These are phyloP conservation scores for Dunckerocampus dactyliophorus DNA, from an alignment of 2,113 vertebrate species.

Conservation along the genomic window DNA sequence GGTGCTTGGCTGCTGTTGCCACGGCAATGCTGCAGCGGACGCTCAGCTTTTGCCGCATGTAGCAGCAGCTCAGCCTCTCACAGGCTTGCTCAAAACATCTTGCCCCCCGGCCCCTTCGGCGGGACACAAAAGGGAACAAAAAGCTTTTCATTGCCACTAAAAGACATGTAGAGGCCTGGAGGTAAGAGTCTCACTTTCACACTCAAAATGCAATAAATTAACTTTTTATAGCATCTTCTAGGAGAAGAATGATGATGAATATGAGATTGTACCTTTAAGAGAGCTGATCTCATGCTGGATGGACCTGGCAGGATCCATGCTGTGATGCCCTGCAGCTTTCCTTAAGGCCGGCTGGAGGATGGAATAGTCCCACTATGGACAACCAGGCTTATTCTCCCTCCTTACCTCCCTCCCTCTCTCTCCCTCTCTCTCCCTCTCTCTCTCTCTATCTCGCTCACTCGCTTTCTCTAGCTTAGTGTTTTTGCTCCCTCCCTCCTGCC, in stretches of 20 bases:
- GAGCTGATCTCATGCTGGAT: slow-evolving; percentile 91
- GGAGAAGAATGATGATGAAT: slow-evolving; percentile 23
- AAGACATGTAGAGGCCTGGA: slow-evolving; percentile 3
- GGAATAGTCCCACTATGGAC: slow-evolving; percentile 17
- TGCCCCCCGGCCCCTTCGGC: slow-evolving; percentile 12
- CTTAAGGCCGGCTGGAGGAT: slow-evolving; percentile 32
- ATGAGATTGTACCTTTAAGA: slow-evolving; percentile 81
- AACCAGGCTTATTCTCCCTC: slow-evolving; percentile 10
- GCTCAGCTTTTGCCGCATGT: slow-evolving; percentile 59
- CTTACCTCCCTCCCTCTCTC: slow-evolving; percentile 12
- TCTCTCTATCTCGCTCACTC: slow-evolving; percentile 38
- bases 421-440: slow-evolving; percentile 32
- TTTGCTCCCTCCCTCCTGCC: slow-evolving; percentile 36
- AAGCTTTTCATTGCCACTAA: slow-evolving; percentile 19
- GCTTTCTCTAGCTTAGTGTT: slow-evolving; percentile 47
- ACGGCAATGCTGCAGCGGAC: slow-evolving; percentile 61
- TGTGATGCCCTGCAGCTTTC: slow-evolving; percentile 2
- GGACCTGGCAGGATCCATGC: slow-evolving; percentile 79
- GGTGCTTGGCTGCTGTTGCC: slow-evolving; percentile 29
- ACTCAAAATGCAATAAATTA: slow-evolving; percentile 2
- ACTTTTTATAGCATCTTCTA: slow-evolving; percentile 20
- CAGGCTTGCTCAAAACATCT: slow-evolving; percentile 21
- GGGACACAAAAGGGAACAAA: slow-evolving; percentile 45
- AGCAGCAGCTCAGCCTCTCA: slow-evolving; percentile 25
- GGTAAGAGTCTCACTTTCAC: not conserved